Conservation (phyloP, 2,888 invertebrate genomes). For the Phalangium opilio region DNA sequence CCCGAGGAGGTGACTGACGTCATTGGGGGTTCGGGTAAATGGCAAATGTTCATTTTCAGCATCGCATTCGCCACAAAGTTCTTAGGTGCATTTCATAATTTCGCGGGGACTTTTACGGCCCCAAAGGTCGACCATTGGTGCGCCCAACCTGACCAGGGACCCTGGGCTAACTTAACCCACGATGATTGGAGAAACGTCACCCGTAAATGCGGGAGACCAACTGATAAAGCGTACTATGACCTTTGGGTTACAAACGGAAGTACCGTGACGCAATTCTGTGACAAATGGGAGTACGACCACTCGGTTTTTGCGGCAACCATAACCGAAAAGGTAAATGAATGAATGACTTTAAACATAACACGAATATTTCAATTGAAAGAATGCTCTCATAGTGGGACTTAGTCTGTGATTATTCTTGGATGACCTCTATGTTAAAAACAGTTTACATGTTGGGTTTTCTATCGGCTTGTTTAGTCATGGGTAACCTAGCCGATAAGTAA, state of each 20-base stretch:
- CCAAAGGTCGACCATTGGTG: constrained; percentile 54
- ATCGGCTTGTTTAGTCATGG: constrained; percentile 11
- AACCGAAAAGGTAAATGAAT: constrained; percentile 15
- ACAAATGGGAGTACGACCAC: constrained; percentile 15
- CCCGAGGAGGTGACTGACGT: too few relatives aligned
- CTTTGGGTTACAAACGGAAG: not conserved
- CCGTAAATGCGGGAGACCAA: too few relatives aligned
- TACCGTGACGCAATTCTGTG: constrained; percentile 1
- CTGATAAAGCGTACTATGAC: too few relatives aligned
- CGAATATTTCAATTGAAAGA: too few relatives aligned
- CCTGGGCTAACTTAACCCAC: too few relatives aligned
- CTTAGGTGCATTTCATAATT: constrained; percentile 66
- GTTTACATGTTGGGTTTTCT: constrained; percentile 17
- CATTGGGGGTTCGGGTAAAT: constrained; percentile 10
- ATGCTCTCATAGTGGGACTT: constrained; percentile 20
- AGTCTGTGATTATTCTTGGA: constrained; percentile 17
- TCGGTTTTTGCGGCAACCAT: constrained; percentile 15
- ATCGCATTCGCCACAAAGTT: constrained; percentile 29
- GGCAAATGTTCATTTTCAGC: constrained; percentile 13
- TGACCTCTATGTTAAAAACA: constrained; percentile 15
- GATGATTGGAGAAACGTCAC: too few relatives aligned
- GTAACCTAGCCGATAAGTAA: constrained; percentile 18
- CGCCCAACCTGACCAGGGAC: constrained; percentile 35
- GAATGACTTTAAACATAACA: too few relatives aligned
- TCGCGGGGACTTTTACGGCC: constrained; percentile 56